These are phyloP conservation scores for Panurus biarmicus DNA, from an alignment of 2,113 vertebrate genomes.

Conservation along the genomic window DNA sequence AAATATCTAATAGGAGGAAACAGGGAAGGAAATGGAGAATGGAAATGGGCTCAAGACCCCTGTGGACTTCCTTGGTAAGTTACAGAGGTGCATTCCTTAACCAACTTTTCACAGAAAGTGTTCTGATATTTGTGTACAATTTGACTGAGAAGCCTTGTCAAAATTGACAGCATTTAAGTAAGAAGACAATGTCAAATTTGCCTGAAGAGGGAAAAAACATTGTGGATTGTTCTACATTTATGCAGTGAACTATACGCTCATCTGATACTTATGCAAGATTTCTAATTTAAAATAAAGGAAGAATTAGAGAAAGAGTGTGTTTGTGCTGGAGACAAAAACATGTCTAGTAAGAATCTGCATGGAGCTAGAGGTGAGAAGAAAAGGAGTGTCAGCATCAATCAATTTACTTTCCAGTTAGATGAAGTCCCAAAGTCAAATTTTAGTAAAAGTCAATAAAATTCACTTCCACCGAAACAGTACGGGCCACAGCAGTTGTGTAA, in stretches of 20 bases:
- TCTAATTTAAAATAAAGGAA: neutral
- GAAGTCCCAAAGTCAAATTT: conserved; percentile 26
- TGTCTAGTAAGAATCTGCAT: neutral
- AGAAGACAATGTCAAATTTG: neutral
- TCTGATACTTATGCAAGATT: neutral
- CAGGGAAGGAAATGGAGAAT: neutral
- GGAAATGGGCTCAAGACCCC: neutral
- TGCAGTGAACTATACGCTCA: neutral
- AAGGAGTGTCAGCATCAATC: neutral
- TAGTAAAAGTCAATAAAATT: conserved; percentile 13
- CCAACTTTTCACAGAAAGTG: neutral
- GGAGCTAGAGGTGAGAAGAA: neutral
- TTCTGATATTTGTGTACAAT: neutral
- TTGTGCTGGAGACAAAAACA: neutral
- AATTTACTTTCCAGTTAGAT: conserved; percentile 12
- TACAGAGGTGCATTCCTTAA: neutral
- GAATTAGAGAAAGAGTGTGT: neutral
- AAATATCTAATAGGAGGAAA: neutral
- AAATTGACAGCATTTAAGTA: neutral
- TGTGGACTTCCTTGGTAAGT: neutral
- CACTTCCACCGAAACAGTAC: neutral
- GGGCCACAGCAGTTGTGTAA: conserved; percentile 25
- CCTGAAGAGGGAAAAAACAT: neutral
- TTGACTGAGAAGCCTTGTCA: neutral
- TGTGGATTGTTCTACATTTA: neutral